Conservation (phyloP, 2,888 invertebrate genomes). For the Lasiommata megera region DNA sequence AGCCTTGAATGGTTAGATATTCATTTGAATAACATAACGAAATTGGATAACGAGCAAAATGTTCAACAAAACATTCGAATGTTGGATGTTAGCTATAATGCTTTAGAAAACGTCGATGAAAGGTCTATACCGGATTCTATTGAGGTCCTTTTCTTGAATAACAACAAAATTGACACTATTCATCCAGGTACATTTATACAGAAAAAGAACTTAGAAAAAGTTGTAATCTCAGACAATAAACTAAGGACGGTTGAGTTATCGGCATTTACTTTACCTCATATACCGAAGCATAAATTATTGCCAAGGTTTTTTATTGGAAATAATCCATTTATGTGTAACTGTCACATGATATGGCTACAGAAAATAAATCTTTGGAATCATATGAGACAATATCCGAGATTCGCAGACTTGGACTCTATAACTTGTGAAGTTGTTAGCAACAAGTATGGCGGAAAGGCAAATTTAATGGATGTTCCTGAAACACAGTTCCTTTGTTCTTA, state of each 20-base stretch:
- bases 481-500: slow-evolving; percentile 91
- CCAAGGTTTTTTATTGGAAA: slow-evolving; percentile 90
- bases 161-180: slow-evolving; percentile 87
- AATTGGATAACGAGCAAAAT: slow-evolving; percentile 87
- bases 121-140: slow-evolving; percentile 87
- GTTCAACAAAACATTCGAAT: slow-evolving; percentile 85
- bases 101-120: slow-evolving; percentile 85
- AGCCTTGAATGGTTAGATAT: slow-evolving; percentile 90
- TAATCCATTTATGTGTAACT: slow-evolving; percentile 93
- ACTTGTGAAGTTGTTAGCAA: slow-evolving; percentile 88
- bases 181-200: slow-evolving; percentile 87
- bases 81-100: slow-evolving; percentile 89
- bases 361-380: slow-evolving; percentile 88
- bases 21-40: slow-evolving; percentile 88
- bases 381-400: slow-evolving; percentile 87
- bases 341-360: slow-evolving; percentile 93
- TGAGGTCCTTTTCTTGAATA: slow-evolving; percentile 87
- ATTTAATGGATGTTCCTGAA: slow-evolving; percentile 85
- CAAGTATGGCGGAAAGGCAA: slow-evolving; percentile 83
- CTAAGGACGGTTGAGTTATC: slow-evolving; percentile 87
- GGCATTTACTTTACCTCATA: slow-evolving; percentile 85
- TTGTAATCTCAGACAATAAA: slow-evolving; percentile 88
- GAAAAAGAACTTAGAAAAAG: slow-evolving; percentile 87
- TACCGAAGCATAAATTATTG: slow-evolving; percentile 84
- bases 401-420: slow-evolving; percentile 88